A percentile compares a stretch with the other conserved stretches of the same genome.
These are phyloP conservation scores for Gnathonemus longibarbis DNA, from an alignment of 2,113 vertebrate species.

Conservation along the genomic window DNA sequence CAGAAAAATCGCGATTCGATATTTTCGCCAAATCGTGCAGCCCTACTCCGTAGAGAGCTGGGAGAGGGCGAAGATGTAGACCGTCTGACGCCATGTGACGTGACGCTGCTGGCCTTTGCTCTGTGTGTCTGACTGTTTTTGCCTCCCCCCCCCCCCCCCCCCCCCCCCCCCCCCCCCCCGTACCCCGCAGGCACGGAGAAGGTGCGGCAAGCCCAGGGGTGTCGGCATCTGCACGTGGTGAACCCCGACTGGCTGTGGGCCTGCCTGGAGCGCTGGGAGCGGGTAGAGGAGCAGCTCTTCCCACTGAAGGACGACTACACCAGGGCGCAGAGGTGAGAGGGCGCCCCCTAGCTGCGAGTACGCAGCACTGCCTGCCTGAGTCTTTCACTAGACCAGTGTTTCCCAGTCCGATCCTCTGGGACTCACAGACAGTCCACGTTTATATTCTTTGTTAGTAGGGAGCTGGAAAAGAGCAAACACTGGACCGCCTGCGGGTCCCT, in stretches of 20 bases:
- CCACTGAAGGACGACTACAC: conserved; percentile 80
- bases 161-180: not conserved
- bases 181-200: conserved; percentile 82
- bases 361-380: not conserved
- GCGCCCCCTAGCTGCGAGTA: not conserved
- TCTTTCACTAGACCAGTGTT: not conserved
- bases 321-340: conserved; percentile 66
- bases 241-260: conserved; percentile 97
- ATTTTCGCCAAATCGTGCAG: too few relatives aligned
- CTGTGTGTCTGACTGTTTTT: not conserved
- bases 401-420: not conserved
- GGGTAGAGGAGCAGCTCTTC: conserved; percentile 86
- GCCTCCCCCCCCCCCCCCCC: not conserved
- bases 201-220: conserved; percentile 83
- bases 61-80: not conserved
- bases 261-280: conserved; percentile 94
- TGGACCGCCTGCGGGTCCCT: not conserved
- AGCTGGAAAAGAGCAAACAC: not conserved
- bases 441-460: not conserved
- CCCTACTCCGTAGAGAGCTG: not conserved
- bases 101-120: not conserved
- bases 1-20: too few relatives aligned
- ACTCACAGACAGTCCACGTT: not conserved
- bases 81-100: not conserved
- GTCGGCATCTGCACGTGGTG: conserved; percentile 79